Base-by-base conservation (phyloP, 2,113 vertebrate genomes). In the Melospiza georgiana region DNA sequence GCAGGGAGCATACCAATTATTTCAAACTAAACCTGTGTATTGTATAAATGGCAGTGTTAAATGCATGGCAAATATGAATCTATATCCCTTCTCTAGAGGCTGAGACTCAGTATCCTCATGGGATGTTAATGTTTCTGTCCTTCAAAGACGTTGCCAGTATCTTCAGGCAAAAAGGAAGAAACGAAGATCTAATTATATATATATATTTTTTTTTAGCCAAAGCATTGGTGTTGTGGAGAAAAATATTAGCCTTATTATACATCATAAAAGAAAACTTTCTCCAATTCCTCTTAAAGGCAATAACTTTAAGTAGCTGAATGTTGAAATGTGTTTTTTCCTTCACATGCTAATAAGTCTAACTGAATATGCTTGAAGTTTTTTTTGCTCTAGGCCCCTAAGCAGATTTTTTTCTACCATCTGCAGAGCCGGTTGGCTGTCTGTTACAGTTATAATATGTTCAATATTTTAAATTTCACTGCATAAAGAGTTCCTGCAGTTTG, bases 1-100 rank as follows among this genome's bases (percentile, higher is more conserved):
- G 67, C 52, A 76, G 74, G 90, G 30, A 89, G 33, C 55, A 41
- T 28, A 17, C 37, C 66, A 94, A 79, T 95, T 94, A 94, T 90
- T 93, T 94, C 39, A 82, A 71, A 90, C 11, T 9, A 77, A 93
- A 82, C 10, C 9, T 23, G 15, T 2, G 1, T 54, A 5, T 68
- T 84, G 55, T 15, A 79, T 88, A 72, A 91, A 74, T 25, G n/a
- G 8, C 55, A 74, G 75, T 86, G 67, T 78, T 84, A 91, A 63
- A 59, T 55, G 39, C 20, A 61, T 1, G 7, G 19, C 8, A 95
- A 91, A 90, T 66, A 82, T 5, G 23, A 79, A 72, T 39, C 23
- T 65, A 76, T 10, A 41, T 54, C 37, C 22, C 79, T 71, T 89
- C 69, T 87, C 76, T 77, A 59, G 62, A 87, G 35, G 24, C 48